phyloP scores from a whole-genome alignment of 2,113 vertebrate species.

The Boulengeromyrus knoepffleri region DNA sequence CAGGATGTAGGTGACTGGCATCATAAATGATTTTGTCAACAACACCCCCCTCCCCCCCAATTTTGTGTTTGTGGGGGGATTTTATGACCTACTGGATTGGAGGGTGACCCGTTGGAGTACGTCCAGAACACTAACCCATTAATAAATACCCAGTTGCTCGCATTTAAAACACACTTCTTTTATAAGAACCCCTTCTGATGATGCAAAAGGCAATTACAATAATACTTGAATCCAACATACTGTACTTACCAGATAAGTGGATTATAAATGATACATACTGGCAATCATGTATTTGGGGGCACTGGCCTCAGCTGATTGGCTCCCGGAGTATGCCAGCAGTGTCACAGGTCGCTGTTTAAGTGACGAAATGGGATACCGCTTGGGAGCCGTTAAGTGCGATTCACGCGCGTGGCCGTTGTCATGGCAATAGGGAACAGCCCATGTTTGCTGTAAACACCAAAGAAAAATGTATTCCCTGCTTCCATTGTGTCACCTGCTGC shows the following conservation, averaged over 20 bases:
- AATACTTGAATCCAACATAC: neutral
- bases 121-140: neutral
- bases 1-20: neutral
- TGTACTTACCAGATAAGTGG: neutral
- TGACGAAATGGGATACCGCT: neutral
- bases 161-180: neutral
- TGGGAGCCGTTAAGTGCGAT: neutral
- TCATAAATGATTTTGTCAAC: neutral
- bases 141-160: neutral
- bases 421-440: neutral
- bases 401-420: neutral
- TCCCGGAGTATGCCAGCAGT: neutral
- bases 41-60: neutral
- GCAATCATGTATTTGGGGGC: neutral
- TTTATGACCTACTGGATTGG: neutral
- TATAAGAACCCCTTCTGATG: neutral
- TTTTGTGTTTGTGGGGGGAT: neutral
- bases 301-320: neutral
- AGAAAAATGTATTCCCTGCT: neutral
- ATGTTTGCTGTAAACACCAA: neutral
- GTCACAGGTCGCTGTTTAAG: neutral
- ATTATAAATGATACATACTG: neutral
- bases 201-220: neutral
- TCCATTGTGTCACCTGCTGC: neutral
- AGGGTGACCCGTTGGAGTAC: neutral